Conservation (phyloP, 2,888 invertebrate species). For the Limnephilus rhombicus region DNA sequence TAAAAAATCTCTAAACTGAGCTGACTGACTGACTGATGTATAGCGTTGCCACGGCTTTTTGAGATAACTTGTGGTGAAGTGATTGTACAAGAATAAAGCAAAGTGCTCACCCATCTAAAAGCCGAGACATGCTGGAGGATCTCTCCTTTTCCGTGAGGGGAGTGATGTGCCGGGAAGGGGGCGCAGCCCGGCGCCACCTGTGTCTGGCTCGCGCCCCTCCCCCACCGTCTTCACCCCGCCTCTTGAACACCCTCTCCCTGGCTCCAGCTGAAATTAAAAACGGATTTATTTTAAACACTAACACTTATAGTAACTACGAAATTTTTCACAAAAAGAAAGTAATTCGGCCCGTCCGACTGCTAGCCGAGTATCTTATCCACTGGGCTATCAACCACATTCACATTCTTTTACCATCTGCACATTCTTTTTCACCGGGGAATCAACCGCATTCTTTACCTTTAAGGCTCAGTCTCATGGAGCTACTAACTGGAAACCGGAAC, state of each 20-base stretch:
- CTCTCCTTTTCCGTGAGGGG: constrained; percentile 85
- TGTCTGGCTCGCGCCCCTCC: constrained; percentile 68
- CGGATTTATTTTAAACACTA: constrained; percentile 18
- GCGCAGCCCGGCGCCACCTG: constrained; percentile 68
- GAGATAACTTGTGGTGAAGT: too few relatives aligned
- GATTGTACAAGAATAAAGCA: too few relatives aligned
- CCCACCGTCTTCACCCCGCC: constrained; percentile 72
- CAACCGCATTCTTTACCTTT: not conserved
- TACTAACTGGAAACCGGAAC: too few relatives aligned
- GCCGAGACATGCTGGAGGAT: constrained; percentile 90
- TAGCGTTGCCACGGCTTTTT: too few relatives aligned
- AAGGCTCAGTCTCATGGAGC: too few relatives aligned
- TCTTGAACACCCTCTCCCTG: constrained; percentile 74
- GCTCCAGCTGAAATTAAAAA: constrained; percentile 48
- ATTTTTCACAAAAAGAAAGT: not conserved
- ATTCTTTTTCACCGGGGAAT: too few relatives aligned
- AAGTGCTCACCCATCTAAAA: constrained; percentile 82
- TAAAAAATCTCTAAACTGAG: too few relatives aligned
- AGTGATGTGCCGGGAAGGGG: constrained; percentile 73
- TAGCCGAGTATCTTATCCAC: not conserved
- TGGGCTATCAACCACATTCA: not conserved
- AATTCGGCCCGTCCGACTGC: not conserved
- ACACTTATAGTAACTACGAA: not conserved
- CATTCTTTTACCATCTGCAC: not conserved
- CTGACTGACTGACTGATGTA: too few relatives aligned